phyloP scores from a whole-genome alignment of 2,888 invertebrate species.

The Autographa pulchrina region DNA sequence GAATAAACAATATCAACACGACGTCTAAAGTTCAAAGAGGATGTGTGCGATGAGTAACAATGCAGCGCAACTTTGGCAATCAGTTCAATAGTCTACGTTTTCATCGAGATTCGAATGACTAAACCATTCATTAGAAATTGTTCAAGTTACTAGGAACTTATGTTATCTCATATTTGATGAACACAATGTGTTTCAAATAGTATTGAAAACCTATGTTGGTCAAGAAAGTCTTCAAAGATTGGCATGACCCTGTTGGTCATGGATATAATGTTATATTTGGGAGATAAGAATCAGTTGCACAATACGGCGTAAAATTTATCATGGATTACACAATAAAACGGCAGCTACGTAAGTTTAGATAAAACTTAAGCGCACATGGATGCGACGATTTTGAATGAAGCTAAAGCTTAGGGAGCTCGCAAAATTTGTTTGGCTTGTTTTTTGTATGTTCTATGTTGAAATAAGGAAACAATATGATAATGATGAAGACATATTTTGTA shows the following conservation, averaged over 20 bases:
- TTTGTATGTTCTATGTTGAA: background rate
- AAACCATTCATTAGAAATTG: background rate
- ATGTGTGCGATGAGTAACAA: background rate
- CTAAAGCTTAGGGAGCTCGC: background rate
- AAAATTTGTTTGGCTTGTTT: background rate
- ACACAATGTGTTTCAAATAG: too few species aligned
- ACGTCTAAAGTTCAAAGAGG: slow-evolving; percentile 4
- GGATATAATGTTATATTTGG: background rate
- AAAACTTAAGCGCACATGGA: too few species aligned
- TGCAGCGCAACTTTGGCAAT: background rate
- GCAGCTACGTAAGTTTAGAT: too few species aligned
- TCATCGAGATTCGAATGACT: background rate
- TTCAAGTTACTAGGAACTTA: background rate
- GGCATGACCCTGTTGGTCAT: background rate
- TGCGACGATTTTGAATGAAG: background rate
- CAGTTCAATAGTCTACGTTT: slow-evolving; percentile 1
- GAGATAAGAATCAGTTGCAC: background rate
- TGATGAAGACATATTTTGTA: background rate
- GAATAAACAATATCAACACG: background rate
- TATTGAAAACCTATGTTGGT: too few species aligned
- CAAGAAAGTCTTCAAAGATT: background rate
- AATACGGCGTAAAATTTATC: background rate
- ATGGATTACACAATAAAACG: background rate
- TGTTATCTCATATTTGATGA: too few species aligned
- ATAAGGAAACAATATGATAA: background rate